Evolutionary conservation across 2,888 invertebrate species (phyloP).

Genomic region (Patella ulyssiponensis): DNA sequence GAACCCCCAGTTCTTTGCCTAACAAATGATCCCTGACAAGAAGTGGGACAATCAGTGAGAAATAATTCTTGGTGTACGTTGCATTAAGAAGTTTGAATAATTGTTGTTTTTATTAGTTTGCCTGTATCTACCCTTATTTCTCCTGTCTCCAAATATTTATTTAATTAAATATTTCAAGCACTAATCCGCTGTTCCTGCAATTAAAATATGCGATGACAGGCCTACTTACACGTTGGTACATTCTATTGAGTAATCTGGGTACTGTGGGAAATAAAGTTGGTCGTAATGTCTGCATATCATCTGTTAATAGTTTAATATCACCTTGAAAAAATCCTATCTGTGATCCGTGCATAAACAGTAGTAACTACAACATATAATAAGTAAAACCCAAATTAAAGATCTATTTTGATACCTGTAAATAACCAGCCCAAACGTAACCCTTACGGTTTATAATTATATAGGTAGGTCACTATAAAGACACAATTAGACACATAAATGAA

Average conservation of each 20-base stretch:
- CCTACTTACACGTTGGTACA: constrained; percentile 65
- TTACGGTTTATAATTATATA: too few relatives aligned
- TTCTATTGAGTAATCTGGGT: constrained; percentile 69
- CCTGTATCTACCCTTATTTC: background rate
- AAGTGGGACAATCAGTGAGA: too few relatives aligned
- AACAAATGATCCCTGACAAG: too few relatives aligned
- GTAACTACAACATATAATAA: constrained; percentile 34
- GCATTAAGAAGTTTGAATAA: background rate
- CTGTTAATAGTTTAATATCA: constrained; percentile 61
- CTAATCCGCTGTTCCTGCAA: background rate
- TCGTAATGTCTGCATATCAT: constrained; percentile 64
- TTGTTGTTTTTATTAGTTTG: background rate
- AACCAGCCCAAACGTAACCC: too few relatives aligned
- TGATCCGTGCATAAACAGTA: constrained; percentile 83
- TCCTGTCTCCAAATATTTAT: background rate
- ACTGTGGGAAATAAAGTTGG: constrained; percentile 70
- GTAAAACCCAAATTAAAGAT: too few relatives aligned
- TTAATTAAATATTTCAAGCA: background rate
- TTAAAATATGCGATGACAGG: background rate
- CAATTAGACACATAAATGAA: too few relatives aligned
- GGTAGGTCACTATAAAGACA: too few relatives aligned
- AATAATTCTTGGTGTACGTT: too few relatives aligned
- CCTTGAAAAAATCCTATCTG: constrained; percentile 69
- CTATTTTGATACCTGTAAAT: too few relatives aligned
- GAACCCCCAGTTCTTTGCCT: too few relatives aligned